Base-by-base conservation (phyloP, 2,797 vertebrate genomes). In the Threskiornis aethiopicus region DNA sequence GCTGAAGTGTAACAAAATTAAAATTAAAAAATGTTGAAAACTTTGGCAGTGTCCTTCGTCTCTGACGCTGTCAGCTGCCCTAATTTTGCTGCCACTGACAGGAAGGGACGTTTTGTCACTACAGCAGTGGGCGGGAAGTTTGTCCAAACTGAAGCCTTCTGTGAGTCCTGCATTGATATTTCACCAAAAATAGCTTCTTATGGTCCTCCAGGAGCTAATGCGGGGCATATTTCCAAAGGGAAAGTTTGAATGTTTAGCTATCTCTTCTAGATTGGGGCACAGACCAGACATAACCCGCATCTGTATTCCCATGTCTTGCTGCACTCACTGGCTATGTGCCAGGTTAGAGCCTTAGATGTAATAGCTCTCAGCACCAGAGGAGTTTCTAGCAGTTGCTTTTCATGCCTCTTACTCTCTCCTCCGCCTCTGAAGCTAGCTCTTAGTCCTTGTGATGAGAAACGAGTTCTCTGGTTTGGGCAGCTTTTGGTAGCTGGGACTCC, bases 401-500 rank as follows among this genome's bases (percentile, higher is more conserved):
- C 24, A 14, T 61, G 65, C 47, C 21, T 6, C 66, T 92, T 80
- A 8, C 42, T 87, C 18, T 86, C 21, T 89, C 37, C 28, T 94
- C 26, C 18, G 11, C 13, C 41, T 62, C 42, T 86, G 62, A 88
- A 7, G 51, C 37, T 84, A n/a, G 12, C 37, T 89, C 6, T 66
- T 72, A 64, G 83, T 88, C 70, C 42, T 55, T 84, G 31, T 26
- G 47, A 52, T 66, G 73, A 80, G 78, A 47, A 93, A 22, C 1
- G 3, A 65, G 37, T 79, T 79, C 83, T 93, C 62, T 90, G 41
- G 66, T 79, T 82, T 73, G 77, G 67, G 80, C 59, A 73, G 85
- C 42, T 81, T 95, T 84, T 96, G 91, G 65, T 91, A 59, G 54
- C 65, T 90, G 94, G 91, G 87, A 76, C 15, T 87, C 42, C n/a